A percentile compares a stretch with the other conserved stretches of the same genome.
These are phyloP conservation scores for Octomys mimax DNA, from an alignment of 2,797 vertebrate species.

Conservation along the genomic window DNA sequence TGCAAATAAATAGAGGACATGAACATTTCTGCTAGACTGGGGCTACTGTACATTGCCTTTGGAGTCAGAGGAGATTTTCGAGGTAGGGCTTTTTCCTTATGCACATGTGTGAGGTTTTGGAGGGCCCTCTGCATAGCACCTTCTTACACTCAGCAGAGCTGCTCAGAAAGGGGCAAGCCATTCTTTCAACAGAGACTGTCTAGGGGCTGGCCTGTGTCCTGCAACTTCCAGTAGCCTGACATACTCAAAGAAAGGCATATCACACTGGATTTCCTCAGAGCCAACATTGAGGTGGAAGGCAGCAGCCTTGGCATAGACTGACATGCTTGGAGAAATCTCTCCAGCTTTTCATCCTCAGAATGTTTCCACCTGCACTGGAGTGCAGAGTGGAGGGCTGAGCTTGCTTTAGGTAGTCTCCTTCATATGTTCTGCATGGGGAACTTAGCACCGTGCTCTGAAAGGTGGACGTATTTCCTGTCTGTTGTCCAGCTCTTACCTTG, in stretches of 20 bases:
- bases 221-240: not conserved
- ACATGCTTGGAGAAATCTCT: not conserved
- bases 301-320: accelerated
- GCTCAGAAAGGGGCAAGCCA: not conserved
- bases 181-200: not conserved
- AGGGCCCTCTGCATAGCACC: accelerated
- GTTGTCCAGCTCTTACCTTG: not conserved
- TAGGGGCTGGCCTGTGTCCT: not conserved
- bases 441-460: not conserved
- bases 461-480: not conserved
- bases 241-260: not conserved
- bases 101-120: not conserved
- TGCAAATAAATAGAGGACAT: not conserved
- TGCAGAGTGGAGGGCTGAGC: too few species aligned
- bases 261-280: not conserved
- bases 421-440: accelerated
- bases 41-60: not conserved
- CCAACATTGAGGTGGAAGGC: not conserved
- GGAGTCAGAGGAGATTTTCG: not conserved
- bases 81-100: not conserved
- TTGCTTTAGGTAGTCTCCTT: not conserved
- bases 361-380: not conserved
- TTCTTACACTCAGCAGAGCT: not conserved
- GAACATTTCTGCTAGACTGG: accelerated
- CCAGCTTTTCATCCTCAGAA: too few species aligned